A percentile compares a stretch with the other conserved stretches of the same genome.
These are phyloP conservation scores for Brachypalpus laphriformis DNA, from an alignment of 2,888 invertebrate genomes.

Conservation along the genomic window DNA sequence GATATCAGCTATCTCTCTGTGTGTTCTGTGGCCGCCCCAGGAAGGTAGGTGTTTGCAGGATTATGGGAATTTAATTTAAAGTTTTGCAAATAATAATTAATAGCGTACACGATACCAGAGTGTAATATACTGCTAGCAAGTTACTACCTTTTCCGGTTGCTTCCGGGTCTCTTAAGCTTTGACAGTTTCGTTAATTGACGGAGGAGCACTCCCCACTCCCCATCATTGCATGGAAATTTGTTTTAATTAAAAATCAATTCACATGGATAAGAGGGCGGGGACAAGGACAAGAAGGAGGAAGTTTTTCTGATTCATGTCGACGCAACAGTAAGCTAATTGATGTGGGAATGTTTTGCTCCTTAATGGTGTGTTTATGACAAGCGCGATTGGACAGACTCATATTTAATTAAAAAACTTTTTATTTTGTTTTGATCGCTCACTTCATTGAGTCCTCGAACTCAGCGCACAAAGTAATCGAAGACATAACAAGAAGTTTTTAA, in stretches of 20 bases:
- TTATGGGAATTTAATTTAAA: conserved; percentile 72
- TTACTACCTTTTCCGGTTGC: conserved; percentile 42
- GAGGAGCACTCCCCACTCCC: neutral
- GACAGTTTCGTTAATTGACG: conserved; percentile 68
- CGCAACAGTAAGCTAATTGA: conserved; percentile 58
- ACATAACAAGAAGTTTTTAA: neutral
- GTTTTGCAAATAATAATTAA: conserved; percentile 67
- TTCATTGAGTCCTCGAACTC: conserved; percentile 17
- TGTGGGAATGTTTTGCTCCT: conserved; percentile 32
- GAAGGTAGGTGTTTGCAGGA: conserved; percentile 64
- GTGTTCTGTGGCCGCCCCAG: conserved; percentile 35
- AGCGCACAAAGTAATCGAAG: neutral
- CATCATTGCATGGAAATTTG: conserved; percentile 23
- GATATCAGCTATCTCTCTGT: conserved; percentile 56
- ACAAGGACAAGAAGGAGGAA: neutral
- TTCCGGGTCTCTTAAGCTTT: conserved; percentile 38
- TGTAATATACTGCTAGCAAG: conserved; percentile 18
- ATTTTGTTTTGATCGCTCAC: conserved; percentile 35
- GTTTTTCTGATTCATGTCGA: conserved; percentile 33
- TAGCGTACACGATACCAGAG: conserved; percentile 30
- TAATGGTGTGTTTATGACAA: conserved; percentile 66
- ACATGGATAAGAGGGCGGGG: neutral
- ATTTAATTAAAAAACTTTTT: conserved; percentile 67
- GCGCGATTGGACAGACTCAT: conserved; percentile 53
- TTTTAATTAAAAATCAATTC: conserved; percentile 69